These are phyloP conservation scores for Magallana gigas DNA, from an alignment of 1,140 invertebrate species.

Conservation along the genomic window DNA sequence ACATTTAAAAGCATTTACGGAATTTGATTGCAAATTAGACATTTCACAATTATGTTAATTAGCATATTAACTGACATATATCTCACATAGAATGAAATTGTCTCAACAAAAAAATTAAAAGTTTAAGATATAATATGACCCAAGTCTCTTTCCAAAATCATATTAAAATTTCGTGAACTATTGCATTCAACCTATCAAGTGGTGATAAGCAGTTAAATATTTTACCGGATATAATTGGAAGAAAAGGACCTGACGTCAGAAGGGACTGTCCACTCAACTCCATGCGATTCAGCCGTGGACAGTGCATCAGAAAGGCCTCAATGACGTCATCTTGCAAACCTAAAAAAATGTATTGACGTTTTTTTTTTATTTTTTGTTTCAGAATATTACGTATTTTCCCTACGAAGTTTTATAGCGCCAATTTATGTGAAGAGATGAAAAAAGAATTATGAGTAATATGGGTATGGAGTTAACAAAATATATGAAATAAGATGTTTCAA, in stretches of 20 bases:
- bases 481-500: no score
- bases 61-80: no score
- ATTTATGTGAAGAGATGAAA: no score
- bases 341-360: neutral
- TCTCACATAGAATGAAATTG: no score
- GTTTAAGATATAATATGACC: neutral
- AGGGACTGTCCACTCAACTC: constrained; percentile 35
- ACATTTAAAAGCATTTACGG: no score
- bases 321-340: constrained; percentile 41
- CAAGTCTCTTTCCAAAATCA: neutral
- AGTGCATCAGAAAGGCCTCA: constrained; percentile 29
- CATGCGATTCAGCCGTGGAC: constrained; percentile 38
- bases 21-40: no score
- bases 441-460: no score
- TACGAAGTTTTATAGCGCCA: no score
- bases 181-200: neutral
- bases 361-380: no score
- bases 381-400: no score
- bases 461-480: no score
- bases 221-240: constrained; percentile 52
- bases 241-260: constrained; percentile 44
- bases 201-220: neutral
- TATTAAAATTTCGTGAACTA: neutral
- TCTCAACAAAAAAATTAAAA: neutral
- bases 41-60: no score